phyloP scores from a whole-genome alignment of 2,888 invertebrate species.

The Torymus texanus region DNA sequence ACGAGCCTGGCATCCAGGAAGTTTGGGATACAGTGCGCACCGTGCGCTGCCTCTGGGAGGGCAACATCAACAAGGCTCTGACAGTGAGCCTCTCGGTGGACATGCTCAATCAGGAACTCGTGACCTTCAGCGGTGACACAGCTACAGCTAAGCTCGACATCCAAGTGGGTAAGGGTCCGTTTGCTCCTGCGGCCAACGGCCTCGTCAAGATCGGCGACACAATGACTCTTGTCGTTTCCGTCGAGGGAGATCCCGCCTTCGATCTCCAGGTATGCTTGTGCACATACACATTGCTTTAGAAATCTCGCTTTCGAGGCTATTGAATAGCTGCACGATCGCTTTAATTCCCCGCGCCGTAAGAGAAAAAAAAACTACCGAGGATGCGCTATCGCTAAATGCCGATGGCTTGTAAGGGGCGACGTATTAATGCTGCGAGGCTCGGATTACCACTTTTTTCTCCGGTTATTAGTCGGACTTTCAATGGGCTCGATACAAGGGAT shows the following conservation, averaged over 20 bases:
- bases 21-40: slow-evolving; percentile 88
- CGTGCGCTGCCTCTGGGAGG: slow-evolving; percentile 89
- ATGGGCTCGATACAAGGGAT: too few species aligned
- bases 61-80: slow-evolving; percentile 85
- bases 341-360: too few species aligned
- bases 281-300: not conserved
- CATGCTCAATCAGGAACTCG: slow-evolving; percentile 87
- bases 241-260: slow-evolving; percentile 87
- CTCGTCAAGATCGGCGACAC: slow-evolving; percentile 88
- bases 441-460: too few species aligned
- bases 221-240: slow-evolving; percentile 88
- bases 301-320: too few species aligned
- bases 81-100: slow-evolving; percentile 86
- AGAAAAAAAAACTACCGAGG: too few species aligned
- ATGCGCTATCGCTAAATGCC: too few species aligned
- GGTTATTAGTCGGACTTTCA: too few species aligned
- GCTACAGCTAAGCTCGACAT: slow-evolving; percentile 87
- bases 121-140: slow-evolving; percentile 90
- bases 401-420: too few species aligned
- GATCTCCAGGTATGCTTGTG: slow-evolving; percentile 79
- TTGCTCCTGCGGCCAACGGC: slow-evolving; percentile 85
- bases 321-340: too few species aligned
- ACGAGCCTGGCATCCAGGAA: slow-evolving; percentile 85
- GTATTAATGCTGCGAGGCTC: too few species aligned
- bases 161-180: slow-evolving; percentile 85